Evolutionary conservation across 2,113 vertebrate species (phyloP), one percentile per base, ranked within the genome.

Genomic region (Xiphophorus maculatus): DNA sequence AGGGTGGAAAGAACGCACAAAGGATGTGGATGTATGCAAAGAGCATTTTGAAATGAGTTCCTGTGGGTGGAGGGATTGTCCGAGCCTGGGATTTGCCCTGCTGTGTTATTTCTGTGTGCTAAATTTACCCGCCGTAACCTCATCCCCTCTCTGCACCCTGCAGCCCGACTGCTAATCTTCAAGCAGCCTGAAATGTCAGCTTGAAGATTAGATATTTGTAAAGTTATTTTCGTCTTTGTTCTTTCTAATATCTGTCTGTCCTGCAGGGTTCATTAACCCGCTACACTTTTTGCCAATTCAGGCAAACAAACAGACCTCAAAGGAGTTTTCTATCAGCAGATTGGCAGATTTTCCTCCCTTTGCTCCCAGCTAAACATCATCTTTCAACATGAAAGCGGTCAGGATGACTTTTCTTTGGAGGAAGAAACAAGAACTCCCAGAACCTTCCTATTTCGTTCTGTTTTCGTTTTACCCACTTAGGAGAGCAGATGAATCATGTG

Each of bases 101-200:
- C 0, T 44, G 69, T 35, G 29, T 35, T 51, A 40, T 78, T 68
- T 83, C 77, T 48, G 35, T 79, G 83, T 74, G 77, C 90, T 94
- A 92, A 93, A 82, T 94, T 92, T 93, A 92, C 77, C 42, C 69
- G 7, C 29, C 66, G 90, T 81, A 89, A 92, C 82, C 51, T 79
- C 48, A 84, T 22, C 76, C 65, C 90, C 64, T 62, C 27, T 28
- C 65, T 60, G 66, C 40, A 76, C 83, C 71, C 62, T 77, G 80
- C 58, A 27, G 48, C 51, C 22, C 9, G 22, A 6, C 51, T 25
- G 67, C 58, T 28, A 28, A 28, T 28, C 28, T 28, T 28, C 28
- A 28, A 28, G 28, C 28, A 28, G 19, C 60, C 27, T 30, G n/a
- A 8, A 54, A 32, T 2, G 32, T 35, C 42, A 33, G n/a, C 63